A percentile compares a stretch with the other conserved stretches of the same genome.
These are phyloP conservation scores for Agrotis clavis DNA, from an alignment of 2,888 invertebrate species.

Conservation along the genomic window DNA sequence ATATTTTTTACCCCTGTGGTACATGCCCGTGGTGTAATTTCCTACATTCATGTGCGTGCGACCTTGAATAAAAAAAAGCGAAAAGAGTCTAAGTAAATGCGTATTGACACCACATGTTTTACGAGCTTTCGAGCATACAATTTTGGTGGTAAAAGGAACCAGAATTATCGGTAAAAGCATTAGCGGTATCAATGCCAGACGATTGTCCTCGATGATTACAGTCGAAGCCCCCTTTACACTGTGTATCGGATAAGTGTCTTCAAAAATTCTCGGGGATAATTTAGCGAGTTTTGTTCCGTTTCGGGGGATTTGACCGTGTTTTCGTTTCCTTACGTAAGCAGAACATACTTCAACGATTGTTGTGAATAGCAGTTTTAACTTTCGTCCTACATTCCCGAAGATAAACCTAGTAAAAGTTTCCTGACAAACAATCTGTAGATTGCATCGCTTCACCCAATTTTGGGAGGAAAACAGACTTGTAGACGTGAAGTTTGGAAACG, in stretches of 20 bases:
- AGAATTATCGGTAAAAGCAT: conserved; percentile 33
- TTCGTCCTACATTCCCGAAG: conserved; percentile 10
- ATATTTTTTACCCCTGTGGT: neutral
- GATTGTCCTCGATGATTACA: conserved; percentile 24
- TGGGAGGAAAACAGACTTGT: neutral
- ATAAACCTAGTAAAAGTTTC: conserved; percentile 30
- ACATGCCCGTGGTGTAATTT: neutral
- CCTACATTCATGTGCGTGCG: neutral
- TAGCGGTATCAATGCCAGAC: conserved; percentile 26
- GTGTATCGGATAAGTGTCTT: conserved; percentile 5
- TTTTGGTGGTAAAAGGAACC: neutral
- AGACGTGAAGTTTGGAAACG: neutral
- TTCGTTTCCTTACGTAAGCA: neutral
- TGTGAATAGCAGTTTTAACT: conserved; percentile 16
- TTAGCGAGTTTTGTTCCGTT: neutral
- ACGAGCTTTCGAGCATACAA: conserved; percentile 5
- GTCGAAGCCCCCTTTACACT: conserved; percentile 14
- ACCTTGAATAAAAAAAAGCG: too few species aligned
- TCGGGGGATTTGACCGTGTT: neutral
- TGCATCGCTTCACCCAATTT: conserved; percentile 20
- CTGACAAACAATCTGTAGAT: conserved; percentile 30
- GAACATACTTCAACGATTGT: neutral
- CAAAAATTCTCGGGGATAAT: conserved; percentile 17
- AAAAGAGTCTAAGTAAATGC: neutral
- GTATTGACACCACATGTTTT: neutral